Evolutionary conservation across 1,140 invertebrate genomes (phyloP).

Genomic region (Zaprionus davidi): DNA sequence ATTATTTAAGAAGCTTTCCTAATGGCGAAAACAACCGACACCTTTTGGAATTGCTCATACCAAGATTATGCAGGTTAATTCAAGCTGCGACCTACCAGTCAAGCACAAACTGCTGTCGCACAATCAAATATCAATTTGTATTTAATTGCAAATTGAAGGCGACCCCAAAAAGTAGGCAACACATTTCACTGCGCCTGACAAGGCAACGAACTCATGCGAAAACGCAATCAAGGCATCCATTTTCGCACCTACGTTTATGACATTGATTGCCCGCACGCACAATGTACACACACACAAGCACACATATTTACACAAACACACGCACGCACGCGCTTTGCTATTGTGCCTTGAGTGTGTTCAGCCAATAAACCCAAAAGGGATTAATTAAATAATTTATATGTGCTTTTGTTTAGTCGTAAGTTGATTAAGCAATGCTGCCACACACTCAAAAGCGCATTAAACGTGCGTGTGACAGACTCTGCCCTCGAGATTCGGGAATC

Average conservation of each 20-base stretch:
- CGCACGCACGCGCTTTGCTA: not conserved
- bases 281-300: conserved; percentile 54
- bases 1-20: not conserved
- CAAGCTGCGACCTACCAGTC: conserved; percentile 8
- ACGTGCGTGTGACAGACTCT: conserved; percentile 44
- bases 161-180: conserved; percentile 55
- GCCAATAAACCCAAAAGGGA: conserved; percentile 71
- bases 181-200: conserved; percentile 35
- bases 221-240: conserved; percentile 66
- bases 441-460: conserved; percentile 54
- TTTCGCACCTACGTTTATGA: conserved; percentile 79
- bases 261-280: conserved; percentile 77
- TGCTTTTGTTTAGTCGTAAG: conserved; percentile 76
- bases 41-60: not conserved
- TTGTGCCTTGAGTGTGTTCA: conserved; percentile 33
- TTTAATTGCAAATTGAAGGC: conserved; percentile 47
- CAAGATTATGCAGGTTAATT: conserved; percentile 23
- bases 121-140: conserved; percentile 53
- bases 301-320: conserved; percentile 10
- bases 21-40: not conserved
- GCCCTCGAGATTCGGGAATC: conserved; percentile 15
- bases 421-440: conserved; percentile 68
- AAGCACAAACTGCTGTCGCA: conserved; percentile 19
- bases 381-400: conserved; percentile 82
- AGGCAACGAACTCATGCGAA: conserved; percentile 62